Percentiles rank a stretch among this genome's conserved stretches.
Evolutionary conservation across 2,797 vertebrate genomes (phyloP).

Genomic region (Neopelma chrysocephalum): DNA sequence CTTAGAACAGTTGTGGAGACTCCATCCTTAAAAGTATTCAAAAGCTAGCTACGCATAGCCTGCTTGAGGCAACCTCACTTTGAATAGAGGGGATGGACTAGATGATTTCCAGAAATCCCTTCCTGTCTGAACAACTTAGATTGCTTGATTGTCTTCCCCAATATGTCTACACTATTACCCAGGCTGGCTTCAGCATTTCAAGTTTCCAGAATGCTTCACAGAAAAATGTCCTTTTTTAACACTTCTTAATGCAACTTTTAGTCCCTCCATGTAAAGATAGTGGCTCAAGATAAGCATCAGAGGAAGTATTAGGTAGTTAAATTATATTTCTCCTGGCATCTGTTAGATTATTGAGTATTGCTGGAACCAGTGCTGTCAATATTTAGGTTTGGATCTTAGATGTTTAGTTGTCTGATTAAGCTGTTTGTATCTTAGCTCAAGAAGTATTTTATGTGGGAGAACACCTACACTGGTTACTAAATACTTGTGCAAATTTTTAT

Average conservation of each 20-base stretch:
- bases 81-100: background rate
- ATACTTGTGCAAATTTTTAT: background rate
- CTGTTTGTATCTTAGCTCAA: background rate
- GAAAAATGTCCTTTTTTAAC: background rate
- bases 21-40: background rate
- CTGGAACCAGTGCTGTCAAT: background rate
- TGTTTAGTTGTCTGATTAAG: slow-evolving; percentile 1
- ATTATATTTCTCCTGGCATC: background rate
- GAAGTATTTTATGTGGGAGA: background rate
- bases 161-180: background rate
- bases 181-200: background rate
- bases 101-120: background rate
- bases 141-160: background rate
- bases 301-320: background rate
- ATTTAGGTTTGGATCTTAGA: background rate
- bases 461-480: slow-evolving; percentile 7
- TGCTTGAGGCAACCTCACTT: background rate
- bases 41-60: background rate
- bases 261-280: background rate
- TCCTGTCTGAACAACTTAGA: background rate
- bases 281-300: background rate
- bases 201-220: background rate
- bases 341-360: background rate
- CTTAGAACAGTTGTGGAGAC: background rate
- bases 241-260: background rate